Conservation (phyloP, 2,113 vertebrate species). For the Entelurus aequoreus region DNA sequence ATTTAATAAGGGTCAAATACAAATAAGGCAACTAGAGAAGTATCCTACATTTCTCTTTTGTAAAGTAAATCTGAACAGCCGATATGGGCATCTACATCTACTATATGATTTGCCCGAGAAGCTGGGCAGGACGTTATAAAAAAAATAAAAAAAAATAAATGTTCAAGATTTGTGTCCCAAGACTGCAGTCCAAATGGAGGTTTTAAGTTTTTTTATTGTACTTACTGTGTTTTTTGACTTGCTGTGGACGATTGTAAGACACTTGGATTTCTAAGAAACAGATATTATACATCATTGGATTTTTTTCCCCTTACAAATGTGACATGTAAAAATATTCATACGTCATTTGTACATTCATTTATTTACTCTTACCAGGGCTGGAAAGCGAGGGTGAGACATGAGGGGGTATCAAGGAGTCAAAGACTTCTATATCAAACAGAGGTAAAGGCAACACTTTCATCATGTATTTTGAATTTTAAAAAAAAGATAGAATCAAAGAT, state of each 20-base stretch:
- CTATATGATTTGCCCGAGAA: too few relatives aligned
- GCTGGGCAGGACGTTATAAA: too few relatives aligned
- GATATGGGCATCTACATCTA: too few relatives aligned
- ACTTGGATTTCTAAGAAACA: slow-evolving; percentile 76
- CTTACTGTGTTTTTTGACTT: slow-evolving; percentile 88
- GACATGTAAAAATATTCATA: neutral
- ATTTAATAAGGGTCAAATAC: too few relatives aligned
- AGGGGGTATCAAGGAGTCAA: slow-evolving; percentile 42
- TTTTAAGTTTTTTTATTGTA: neutral
- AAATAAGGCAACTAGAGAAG: too few relatives aligned
- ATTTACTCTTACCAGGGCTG: slow-evolving; percentile 46
- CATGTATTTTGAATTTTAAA: neutral
- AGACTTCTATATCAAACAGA: slow-evolving; percentile 52
- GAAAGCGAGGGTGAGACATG: slow-evolving; percentile 55
- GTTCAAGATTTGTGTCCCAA: neutral
- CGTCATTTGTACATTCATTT: neutral
- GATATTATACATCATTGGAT: neutral
- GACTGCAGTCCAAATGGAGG: neutral
- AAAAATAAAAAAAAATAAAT: too few relatives aligned
- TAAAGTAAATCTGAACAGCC: too few relatives aligned
- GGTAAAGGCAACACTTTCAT: neutral
- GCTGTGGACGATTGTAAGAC: slow-evolving; percentile 71
- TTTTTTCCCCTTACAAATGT: neutral
- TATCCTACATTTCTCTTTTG: too few relatives aligned
- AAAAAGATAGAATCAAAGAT: too few relatives aligned